Conservation (phyloP, 2,797 vertebrate genomes). For the Chloroceryle inda region DNA sequence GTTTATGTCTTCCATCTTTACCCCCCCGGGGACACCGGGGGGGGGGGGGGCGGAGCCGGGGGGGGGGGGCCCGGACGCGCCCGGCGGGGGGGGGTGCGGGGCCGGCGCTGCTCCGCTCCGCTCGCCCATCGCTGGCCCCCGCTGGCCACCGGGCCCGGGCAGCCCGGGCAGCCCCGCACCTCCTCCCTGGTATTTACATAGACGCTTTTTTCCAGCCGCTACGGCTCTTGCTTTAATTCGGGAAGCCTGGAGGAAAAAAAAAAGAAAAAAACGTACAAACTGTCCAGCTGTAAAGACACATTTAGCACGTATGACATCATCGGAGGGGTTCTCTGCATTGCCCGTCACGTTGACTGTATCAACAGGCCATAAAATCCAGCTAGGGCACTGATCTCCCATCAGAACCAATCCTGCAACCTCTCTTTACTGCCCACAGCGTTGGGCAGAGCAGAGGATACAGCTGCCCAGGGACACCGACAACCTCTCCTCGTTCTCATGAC, state of each 20-base stretch:
- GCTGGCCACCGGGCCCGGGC: too few species aligned
- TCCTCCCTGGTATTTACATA: neutral
- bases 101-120: too few species aligned
- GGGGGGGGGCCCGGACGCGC: too few species aligned
- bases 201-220: neutral
- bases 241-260: neutral
- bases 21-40: too few species aligned
- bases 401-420: neutral
- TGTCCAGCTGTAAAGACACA: accelerated
- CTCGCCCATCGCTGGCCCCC: too few species aligned
- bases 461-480: accelerated
- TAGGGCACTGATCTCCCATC: neutral
- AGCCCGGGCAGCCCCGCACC: neutral
- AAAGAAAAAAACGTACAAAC: neutral
- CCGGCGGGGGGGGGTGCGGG: too few species aligned
- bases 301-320: accelerated
- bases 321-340: neutral
- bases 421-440: neutral
- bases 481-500: neutral
- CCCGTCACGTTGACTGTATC: neutral
- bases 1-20: too few species aligned
- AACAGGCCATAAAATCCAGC: neutral
- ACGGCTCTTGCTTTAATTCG: neutral
- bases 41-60: too few species aligned
- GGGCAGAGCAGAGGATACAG: neutral